phyloP scores from a whole-genome alignment of 2,797 vertebrate species.

The Eupleurogrammus muticus region DNA sequence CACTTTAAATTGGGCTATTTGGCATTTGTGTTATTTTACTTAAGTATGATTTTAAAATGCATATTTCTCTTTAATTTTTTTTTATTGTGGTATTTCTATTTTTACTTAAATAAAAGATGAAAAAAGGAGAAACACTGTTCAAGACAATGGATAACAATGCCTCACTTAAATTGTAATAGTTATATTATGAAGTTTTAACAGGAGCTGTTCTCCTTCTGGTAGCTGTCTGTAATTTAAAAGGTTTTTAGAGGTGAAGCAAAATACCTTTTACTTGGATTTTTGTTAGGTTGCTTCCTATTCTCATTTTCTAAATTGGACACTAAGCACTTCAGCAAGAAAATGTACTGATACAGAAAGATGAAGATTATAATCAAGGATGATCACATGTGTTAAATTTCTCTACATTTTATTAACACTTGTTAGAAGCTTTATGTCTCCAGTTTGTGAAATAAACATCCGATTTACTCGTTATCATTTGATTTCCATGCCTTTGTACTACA shows the following conservation, averaged over 20 bases:
- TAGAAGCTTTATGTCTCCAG: slow-evolving; percentile 38
- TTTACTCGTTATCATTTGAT: slow-evolving; percentile 6
- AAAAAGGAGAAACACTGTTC: background rate
- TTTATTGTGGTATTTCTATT: no score
- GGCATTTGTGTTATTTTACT: no score
- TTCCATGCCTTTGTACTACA: background rate
- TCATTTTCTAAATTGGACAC: background rate
- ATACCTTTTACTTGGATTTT: no score
- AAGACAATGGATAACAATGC: background rate
- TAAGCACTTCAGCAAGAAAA: background rate
- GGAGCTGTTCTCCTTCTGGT: background rate
- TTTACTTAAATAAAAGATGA: no score
- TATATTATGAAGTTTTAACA: background rate
- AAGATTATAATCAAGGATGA: slow-evolving; percentile 18
- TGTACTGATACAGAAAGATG: background rate
- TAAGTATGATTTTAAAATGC: no score
- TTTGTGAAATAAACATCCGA: slow-evolving; percentile 40
- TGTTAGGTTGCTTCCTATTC: background rate
- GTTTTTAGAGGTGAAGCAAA: background rate
- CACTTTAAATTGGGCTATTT: no score
- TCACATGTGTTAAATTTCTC: slow-evolving; percentile 50
- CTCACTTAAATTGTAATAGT: no score
- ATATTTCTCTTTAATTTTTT: no score
- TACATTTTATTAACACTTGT: slow-evolving; percentile 57
- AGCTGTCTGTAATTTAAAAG: background rate